phyloP scores from a whole-genome alignment of 2,888 invertebrate species.

The Chaetogeoica ovagalla region DNA sequence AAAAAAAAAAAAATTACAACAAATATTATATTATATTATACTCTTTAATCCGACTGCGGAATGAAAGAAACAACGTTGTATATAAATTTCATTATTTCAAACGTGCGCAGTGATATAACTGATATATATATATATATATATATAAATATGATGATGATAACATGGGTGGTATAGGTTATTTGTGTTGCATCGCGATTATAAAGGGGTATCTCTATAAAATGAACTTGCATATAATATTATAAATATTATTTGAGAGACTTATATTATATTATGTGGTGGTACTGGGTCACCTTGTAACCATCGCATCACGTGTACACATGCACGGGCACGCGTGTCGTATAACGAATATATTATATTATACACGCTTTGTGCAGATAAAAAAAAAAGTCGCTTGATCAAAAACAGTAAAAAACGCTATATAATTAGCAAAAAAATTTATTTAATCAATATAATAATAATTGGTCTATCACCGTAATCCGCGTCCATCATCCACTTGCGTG shows the following conservation, averaged over 20 bases:
- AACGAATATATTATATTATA: too few relatives aligned
- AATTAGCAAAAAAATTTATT: background rate
- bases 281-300: slow-evolving; percentile 47
- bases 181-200: background rate
- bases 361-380: background rate
- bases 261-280: too few relatives aligned
- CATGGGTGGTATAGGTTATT: background rate
- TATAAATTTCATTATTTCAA: background rate
- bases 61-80: background rate
- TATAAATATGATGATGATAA: background rate
- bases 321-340: background rate
- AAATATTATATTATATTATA: background rate
- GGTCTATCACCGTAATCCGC: slow-evolving; percentile 16
- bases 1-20: too few relatives aligned
- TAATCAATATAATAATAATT: background rate
- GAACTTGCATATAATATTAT: slow-evolving; percentile 12
- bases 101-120: background rate
- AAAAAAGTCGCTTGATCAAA: background rate
- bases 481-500: slow-evolving; percentile 31
- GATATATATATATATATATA: slow-evolving; percentile 20
- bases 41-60: background rate
- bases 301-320: slow-evolving; percentile 28
- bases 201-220: slow-evolving; percentile 20
- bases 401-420: background rate
- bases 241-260: background rate